Conservation (phyloP, 2,113 vertebrate genomes). For the Opisthocomus hoazin region DNA sequence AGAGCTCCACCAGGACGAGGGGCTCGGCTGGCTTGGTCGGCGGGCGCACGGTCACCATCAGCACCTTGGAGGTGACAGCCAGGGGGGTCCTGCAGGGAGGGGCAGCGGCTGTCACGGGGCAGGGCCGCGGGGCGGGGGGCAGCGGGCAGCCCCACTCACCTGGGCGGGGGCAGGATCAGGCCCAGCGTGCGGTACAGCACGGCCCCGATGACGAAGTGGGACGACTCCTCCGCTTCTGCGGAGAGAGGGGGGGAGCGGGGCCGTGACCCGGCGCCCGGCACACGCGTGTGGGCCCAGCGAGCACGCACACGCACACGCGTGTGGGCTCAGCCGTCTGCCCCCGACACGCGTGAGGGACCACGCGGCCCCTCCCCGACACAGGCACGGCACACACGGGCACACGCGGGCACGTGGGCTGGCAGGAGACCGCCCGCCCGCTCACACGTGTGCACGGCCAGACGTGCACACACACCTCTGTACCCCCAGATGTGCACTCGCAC, state of each 20-base stretch:
- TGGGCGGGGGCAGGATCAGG: conserved; percentile 88
- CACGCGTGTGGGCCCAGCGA: neutral
- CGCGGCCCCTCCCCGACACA: accelerated
- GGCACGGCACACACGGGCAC: too few relatives aligned
- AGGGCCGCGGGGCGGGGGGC: neutral
- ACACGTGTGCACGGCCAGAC: neutral
- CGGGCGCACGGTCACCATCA: conserved; percentile 91
- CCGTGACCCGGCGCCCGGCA: neutral
- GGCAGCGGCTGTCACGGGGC: neutral
- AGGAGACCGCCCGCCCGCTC: neutral
- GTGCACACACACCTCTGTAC: neutral
- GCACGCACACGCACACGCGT: neutral
- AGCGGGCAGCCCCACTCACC: conserved; percentile 72
- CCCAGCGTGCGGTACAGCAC: conserved; percentile 93
- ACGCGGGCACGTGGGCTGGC: neutral
- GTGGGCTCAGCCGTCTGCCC: neutral
- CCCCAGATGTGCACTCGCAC: neutral
- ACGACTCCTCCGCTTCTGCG: conserved; percentile 80
- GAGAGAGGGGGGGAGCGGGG: neutral
- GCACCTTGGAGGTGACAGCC: conserved; percentile 90
- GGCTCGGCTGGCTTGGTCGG: conserved; percentile 84
- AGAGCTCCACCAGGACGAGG: conserved; percentile 91
- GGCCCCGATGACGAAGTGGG: conserved; percentile 94
- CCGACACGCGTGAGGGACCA: accelerated
- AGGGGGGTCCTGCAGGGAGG: conserved; percentile 75